Base-by-base conservation (phyloP, 2,888 invertebrate species). In the Leptopilina drosophilae region DNA sequence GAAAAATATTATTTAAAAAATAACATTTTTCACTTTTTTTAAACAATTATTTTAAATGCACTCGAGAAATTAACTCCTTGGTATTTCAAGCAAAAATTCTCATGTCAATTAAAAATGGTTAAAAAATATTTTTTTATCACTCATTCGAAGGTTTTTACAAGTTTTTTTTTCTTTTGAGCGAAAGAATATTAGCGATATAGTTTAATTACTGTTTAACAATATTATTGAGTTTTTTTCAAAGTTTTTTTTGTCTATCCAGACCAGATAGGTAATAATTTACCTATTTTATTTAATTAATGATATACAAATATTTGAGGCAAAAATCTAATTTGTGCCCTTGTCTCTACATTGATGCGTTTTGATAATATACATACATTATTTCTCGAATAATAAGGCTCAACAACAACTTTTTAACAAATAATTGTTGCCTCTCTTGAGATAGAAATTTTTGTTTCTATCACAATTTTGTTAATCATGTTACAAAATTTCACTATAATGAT, bases 281-380 rank as follows among this genome's bases (percentile, higher is more conserved):
- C 20, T 20, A 20, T 1, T 20, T 20, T 20, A 20, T 20, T 73
- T n/a, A 33, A 73, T 56, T 33, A 33, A 33, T 33, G 8, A 42
- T 56, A 59, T 33, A 53, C n/a, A 69, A 49, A 46, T 53, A 46
- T 56, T 49, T 26, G 14, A 69, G 69, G 9, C 69, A 49, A 53
- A 14, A 53, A 69, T 69, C 53, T 69, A 69, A 26, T 73, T 73
- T 73, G 56, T 73, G 33, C 73, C 56, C 33, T 42, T 42, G 42
- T 20, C 26, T 8, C 73, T 73, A 73, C 56, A 33, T 73, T 73
- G 73, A 56, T 73, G 69, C 53, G 69, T 69, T 69, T 69, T 53
- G 49, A 69, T 49, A 69, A 69, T 53, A 69, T 69, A 69, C 33
- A 26, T 69, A 26, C 7, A 46, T 2, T 69, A 33, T 26, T 12